Conservation (phyloP, 2,888 invertebrate species). For the Macaria notata region DNA sequence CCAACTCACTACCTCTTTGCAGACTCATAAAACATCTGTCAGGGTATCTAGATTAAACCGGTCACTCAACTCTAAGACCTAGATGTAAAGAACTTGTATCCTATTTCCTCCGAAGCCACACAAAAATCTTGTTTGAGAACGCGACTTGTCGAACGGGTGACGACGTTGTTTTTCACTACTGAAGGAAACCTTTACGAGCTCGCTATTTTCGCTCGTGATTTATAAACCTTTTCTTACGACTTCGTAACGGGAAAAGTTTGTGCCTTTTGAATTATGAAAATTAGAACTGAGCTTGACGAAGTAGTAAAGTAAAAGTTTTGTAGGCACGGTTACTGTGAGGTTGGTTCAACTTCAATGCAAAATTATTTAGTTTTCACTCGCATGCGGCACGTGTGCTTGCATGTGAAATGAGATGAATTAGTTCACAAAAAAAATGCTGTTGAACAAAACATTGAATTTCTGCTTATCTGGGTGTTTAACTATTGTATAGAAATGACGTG, state of each 20-base stretch:
- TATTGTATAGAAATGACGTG: no score
- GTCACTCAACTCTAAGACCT: conserved; percentile 10
- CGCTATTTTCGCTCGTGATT: conserved; percentile 51
- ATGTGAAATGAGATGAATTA: no score
- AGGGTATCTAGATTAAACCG: not conserved
- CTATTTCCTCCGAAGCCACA: conserved; percentile 15
- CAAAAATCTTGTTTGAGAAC: conserved; percentile 24
- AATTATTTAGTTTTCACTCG: no score
- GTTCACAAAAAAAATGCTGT: no score
- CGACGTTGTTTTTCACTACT: conserved; percentile 61
- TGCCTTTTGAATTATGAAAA: conserved; percentile 50
- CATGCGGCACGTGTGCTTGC: no score
- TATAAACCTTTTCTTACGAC: conserved; percentile 54
- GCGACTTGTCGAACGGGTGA: conserved; percentile 47
- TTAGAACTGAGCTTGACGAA: conserved; percentile 42
- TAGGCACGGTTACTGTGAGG: conserved; percentile 22
- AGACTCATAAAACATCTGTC: no score
- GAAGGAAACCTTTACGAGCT: conserved; percentile 38
- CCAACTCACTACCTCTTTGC: no score
- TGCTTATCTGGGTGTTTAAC: no score
- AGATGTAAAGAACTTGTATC: conserved; percentile 4
- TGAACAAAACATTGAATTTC: no score
- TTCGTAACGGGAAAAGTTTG: conserved; percentile 50
- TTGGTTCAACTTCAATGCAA: not conserved
- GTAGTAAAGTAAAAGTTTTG: conserved; percentile 33